Conservation (phyloP, 2,888 invertebrate species). For the Apeira syringaria region DNA sequence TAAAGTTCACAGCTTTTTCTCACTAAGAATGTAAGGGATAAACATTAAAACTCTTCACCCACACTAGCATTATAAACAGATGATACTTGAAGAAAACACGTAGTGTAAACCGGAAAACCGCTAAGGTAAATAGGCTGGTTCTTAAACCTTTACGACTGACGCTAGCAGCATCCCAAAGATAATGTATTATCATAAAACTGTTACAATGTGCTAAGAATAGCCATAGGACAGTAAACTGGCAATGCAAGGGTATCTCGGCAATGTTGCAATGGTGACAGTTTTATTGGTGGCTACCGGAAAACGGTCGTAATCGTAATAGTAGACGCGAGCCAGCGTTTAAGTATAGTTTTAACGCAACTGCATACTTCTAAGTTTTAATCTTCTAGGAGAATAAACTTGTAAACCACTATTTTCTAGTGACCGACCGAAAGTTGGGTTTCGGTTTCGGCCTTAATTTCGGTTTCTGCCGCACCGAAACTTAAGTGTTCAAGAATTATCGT, state of each 20-base stretch:
- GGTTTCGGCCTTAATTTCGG: too few relatives aligned
- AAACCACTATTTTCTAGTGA: too few relatives aligned
- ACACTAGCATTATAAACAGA: too few relatives aligned
- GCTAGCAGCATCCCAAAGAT: constrained; percentile 66
- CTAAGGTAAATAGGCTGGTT: constrained; percentile 63
- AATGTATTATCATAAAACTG: constrained; percentile 61
- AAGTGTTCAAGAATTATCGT: too few relatives aligned
- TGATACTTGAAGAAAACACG: background rate
- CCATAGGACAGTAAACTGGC: constrained; percentile 17
- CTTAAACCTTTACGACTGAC: constrained; percentile 40
- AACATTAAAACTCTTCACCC: background rate
- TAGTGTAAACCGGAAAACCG: constrained; percentile 51
- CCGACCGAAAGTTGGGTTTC: too few relatives aligned
- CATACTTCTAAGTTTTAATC: constrained; percentile 33
- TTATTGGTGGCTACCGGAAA: constrained; percentile 59
- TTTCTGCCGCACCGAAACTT: too few relatives aligned
- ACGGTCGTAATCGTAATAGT: constrained; percentile 41
- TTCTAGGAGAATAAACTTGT: too few relatives aligned
- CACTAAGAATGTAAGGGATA: too few relatives aligned
- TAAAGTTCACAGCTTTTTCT: too few relatives aligned
- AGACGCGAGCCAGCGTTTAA: constrained; percentile 24
- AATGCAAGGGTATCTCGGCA: constrained; percentile 46
- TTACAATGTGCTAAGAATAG: constrained; percentile 39
- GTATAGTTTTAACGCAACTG: constrained; percentile 25
- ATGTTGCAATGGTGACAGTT: constrained; percentile 63